Base-by-base conservation (phyloP, 1,140 invertebrate species). In the Aphelenchoides besseyi region DNA sequence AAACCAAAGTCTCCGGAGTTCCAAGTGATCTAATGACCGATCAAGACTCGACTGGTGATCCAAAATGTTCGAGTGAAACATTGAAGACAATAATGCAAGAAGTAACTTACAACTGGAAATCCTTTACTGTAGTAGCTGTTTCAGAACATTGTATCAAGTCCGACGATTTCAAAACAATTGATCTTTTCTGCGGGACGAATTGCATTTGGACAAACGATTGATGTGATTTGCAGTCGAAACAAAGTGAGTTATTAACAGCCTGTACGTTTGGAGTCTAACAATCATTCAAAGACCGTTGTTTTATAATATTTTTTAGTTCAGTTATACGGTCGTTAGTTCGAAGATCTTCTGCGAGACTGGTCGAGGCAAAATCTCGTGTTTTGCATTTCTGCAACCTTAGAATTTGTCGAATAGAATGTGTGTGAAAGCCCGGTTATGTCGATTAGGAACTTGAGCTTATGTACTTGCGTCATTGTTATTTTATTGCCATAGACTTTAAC, bases 71-170 rank as follows among this genome's bases (percentile, higher is more conserved):
- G 30, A 73, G 69, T 33, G 76, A 81, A n/a, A 78, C 76, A 8
- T 69, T 78, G 32, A 57, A 75, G 35, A 52, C 64, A n/a, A 78
- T 78, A 23, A 78, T 78, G 76, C 74, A 81, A 3, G 79, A 78
- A 63, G 76, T 81, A 52, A 37, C 33, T 41, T 35, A 29, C 26
- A 70, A 3, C n/a, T 28, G 5, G 3, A 8, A 9, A 26, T 80
- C 28, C 26, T 29, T 9, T 8, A 18, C 8, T 9, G 28, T 32
- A 12, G n/a, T 23, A 16, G 12, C 28, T n/a, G 23, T 61, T 78
- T 81, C 52, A 78, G 76, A 78, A 78, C 52, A 78, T 81, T 61
- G 76, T 78, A 18, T 75, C 74, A 16, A 81, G 74, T 36, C 79
- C 76, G 30, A 81, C 76, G 28, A 78, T 78, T 16, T 78, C 74